These are phyloP conservation scores for Drosophila mayaguana DNA, from an alignment of 2,888 invertebrate species.

Conservation along the genomic window DNA sequence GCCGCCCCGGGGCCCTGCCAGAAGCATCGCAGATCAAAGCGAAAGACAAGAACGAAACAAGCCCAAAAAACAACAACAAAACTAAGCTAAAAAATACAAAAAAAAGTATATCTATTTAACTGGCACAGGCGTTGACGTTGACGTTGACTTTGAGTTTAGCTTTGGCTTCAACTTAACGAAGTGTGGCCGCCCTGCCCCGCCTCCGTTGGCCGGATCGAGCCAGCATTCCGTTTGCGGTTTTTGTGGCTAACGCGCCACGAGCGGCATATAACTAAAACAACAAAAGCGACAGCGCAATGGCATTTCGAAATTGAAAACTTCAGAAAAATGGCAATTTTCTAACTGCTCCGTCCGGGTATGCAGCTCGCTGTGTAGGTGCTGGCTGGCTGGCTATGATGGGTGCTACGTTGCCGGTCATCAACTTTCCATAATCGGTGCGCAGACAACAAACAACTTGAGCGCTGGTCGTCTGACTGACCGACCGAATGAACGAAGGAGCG, in stretches of 20 bases:
- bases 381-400: conserved; percentile 1
- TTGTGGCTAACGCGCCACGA: conserved; percentile 65
- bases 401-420: conserved; percentile 64
- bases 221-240: conserved; percentile 76
- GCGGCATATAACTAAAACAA: conserved; percentile 63
- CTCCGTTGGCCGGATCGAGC: conserved; percentile 23
- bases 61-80: conserved; percentile 43
- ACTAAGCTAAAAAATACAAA: conserved; percentile 3
- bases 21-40: conserved; percentile 70
- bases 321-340: conserved; percentile 62
- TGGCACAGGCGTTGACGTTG: conserved; percentile 77
- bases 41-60: conserved; percentile 56
- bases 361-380: neutral
- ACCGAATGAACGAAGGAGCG: neutral
- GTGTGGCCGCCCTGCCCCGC: conserved; percentile 65
- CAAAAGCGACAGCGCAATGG: conserved; percentile 41
- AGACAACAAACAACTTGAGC: conserved; percentile 78
- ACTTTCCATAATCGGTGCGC: conserved; percentile 79
- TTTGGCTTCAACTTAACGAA: conserved; percentile 66
- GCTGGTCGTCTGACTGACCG: conserved; percentile 9
- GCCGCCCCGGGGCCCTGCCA: conserved; percentile 51
- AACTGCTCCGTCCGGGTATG: conserved; percentile 25
- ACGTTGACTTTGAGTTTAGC: conserved; percentile 57
- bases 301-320: conserved; percentile 72
- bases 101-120: conserved; percentile 74